Evolutionary conservation across 2,888 invertebrate genomes (phyloP), one percentile per base, ranked within the genome.

Genomic region (Diogma glabrata): DNA sequence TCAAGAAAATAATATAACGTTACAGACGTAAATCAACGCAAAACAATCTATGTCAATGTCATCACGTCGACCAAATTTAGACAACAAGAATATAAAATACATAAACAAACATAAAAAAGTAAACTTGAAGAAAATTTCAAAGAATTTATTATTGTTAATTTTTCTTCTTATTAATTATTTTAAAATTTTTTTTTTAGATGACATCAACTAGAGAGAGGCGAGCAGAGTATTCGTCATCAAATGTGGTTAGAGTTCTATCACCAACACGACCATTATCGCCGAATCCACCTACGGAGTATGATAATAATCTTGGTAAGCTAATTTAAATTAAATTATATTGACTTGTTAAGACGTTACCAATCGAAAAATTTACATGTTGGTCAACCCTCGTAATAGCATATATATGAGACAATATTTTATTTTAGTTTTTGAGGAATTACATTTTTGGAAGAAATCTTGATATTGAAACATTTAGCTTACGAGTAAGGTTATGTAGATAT

Each of bases 211-310:
- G 54, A 52, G 54, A 54, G 52, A 52, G 54, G 19, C 53, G 56
- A 23, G 55, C 55, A 52, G 59, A 57, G 52, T 57, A 57, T 47
- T 57, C 52, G 26, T 52, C 58, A 50, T 53, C 59, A 30, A 59
- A 59, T 55, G 57, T 59, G 17, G 56, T 59, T 12, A 53, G 59
- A 47, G 51, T 51, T 20, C 51, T 59, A 12, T 55, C 57, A 49
- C 56, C 59, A 38, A 51, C 55, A 43, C 55, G 57, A 51, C 55
- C 57, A 22, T 47, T 56, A 46, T 57, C 59, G 45, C 57, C 58
- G 19, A 51, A 53, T 47, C 50, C 52, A 40, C 49, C 54, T 17
- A n/a, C n/a, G n/a, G 54, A 57, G 45, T 52, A 56, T 46, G 57
- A 59, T 50, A 57, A 53, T 40, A 59, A 57, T 50, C 53, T 58